Evolutionary conservation across 2,797 vertebrate genomes (phyloP).

Genomic region (Cercopithecus petaurista): DNA sequence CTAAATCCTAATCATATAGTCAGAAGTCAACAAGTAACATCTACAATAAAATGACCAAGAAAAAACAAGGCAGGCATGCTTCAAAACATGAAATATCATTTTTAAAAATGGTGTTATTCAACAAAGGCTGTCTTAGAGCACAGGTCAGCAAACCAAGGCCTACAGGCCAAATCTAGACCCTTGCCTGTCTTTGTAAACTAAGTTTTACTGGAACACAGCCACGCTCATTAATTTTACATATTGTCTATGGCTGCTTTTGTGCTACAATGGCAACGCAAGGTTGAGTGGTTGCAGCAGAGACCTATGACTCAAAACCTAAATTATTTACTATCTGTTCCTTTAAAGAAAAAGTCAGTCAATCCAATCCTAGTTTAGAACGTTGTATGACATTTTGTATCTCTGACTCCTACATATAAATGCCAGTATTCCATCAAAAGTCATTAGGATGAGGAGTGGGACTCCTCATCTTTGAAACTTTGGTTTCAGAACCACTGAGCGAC

Average conservation of each 20-base stretch:
- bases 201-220: neutral
- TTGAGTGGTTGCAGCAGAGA: neutral
- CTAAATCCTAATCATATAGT: neutral
- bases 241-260: neutral
- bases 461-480: neutral
- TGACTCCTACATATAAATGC: neutral
- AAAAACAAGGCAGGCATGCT: neutral
- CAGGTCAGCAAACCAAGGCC: neutral
- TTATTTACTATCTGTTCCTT: neutral
- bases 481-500: neutral
- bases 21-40: slow-evolving; percentile 45
- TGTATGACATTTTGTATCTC: neutral
- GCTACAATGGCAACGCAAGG: neutral
- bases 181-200: neutral
- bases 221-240: neutral
- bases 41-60: neutral
- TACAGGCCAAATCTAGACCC: neutral
- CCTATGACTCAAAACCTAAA: neutral
- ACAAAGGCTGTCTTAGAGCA: neutral
- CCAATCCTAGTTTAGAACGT: neutral
- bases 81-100: neutral
- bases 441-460: neutral
- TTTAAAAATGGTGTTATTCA: neutral
- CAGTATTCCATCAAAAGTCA: neutral
- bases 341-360: neutral